Percentiles rank a stretch among this genome's conserved stretches.
Evolutionary conservation across 2,113 vertebrate species (phyloP).

Genomic region (Psephotus haematonotus): DNA sequence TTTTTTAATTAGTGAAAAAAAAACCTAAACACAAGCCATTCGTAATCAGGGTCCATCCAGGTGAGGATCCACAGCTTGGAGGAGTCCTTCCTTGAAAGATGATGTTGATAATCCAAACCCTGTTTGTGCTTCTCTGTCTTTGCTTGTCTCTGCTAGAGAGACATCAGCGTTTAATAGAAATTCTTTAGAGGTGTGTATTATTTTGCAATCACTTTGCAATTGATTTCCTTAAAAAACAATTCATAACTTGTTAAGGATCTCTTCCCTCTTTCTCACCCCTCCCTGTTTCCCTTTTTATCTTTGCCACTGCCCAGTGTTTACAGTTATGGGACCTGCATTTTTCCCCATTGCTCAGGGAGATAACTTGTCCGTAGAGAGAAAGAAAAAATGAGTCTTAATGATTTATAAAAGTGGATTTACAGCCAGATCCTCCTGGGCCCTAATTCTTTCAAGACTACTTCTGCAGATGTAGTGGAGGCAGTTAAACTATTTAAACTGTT

Average conservation of each 20-base stretch:
- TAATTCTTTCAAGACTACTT: background rate
- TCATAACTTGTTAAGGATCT: constrained; percentile 53
- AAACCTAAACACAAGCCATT: background rate
- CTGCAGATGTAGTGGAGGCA: background rate
- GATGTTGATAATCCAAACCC: background rate
- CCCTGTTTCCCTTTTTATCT: background rate
- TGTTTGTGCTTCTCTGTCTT: background rate
- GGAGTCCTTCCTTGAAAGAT: background rate
- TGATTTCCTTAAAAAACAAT: constrained; percentile 42
- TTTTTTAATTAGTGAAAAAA: background rate
- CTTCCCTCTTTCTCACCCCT: background rate
- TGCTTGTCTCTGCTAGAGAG: background rate
- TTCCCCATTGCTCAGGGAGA: background rate
- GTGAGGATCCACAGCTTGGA: background rate
- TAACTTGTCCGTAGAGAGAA: background rate
- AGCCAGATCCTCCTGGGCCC: background rate
- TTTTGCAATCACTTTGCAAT: constrained; percentile 50
- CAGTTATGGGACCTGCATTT: background rate
- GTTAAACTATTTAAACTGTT: background rate
- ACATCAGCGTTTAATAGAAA: constrained; percentile 26
- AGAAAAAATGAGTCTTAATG: background rate
- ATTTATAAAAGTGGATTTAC: background rate
- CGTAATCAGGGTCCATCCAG: background rate
- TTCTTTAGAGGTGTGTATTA: constrained; percentile 26
- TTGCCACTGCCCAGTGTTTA: background rate